phyloP scores from a whole-genome alignment of 2,888 invertebrate genomes.

The Temnothorax rugatulus region DNA sequence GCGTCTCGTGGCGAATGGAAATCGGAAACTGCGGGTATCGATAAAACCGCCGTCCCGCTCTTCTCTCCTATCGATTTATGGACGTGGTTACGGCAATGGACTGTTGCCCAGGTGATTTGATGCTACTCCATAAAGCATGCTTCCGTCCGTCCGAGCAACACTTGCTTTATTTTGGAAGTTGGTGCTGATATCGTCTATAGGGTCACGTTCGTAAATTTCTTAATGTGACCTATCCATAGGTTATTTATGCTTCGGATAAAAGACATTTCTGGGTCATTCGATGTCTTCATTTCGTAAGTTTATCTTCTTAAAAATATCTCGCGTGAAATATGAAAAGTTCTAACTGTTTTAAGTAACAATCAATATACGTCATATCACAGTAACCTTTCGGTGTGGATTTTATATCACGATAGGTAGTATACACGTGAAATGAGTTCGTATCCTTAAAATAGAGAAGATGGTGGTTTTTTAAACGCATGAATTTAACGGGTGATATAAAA shows the following conservation, averaged over 20 bases:
- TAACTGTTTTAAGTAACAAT: not conserved
- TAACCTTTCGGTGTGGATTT: not conserved
- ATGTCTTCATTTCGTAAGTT: not conserved
- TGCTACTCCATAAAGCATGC: conserved; percentile 60
- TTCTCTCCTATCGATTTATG: conserved; percentile 78
- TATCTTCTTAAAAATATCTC: not conserved
- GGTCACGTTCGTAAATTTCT: not conserved
- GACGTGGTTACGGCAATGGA: conserved; percentile 73
- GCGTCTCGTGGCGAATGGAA: conserved; percentile 78
- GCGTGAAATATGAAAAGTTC: not conserved
- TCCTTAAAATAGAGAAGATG: not conserved
- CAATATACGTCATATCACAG: conserved; percentile 16
- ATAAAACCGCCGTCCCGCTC: conserved; percentile 71
- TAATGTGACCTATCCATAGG: not conserved
- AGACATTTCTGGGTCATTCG: not conserved
- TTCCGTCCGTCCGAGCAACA: conserved; percentile 58
- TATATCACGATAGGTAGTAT: conserved; percentile 1
- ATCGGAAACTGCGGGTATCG: conserved; percentile 78
- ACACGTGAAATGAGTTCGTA: not conserved
- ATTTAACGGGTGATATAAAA: not conserved
- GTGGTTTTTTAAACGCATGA: not conserved
- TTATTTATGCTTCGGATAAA: not conserved
- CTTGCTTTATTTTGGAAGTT: conserved; percentile 58
- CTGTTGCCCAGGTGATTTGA: conserved; percentile 80
- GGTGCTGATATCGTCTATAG: not conserved